Conservation (phyloP, 2,888 invertebrate species). For the Tillus elongatus region DNA sequence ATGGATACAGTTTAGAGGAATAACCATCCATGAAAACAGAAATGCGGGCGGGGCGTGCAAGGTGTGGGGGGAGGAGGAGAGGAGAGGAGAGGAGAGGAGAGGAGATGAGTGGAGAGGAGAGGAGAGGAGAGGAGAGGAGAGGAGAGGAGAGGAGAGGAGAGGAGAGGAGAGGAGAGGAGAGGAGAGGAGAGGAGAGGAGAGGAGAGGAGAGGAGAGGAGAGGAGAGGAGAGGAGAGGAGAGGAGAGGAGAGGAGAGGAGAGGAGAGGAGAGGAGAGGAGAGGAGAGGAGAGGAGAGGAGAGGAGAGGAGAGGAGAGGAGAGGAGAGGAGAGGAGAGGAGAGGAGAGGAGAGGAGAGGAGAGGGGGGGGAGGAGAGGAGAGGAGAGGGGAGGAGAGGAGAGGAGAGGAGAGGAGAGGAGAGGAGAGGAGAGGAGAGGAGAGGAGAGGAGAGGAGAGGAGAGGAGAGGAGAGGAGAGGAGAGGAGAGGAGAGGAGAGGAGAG, state of each 20-base stretch:
- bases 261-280: constrained; percentile 8
- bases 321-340: constrained; percentile 9
- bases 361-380: constrained; percentile 8
- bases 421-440: constrained; percentile 8
- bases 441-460: constrained; percentile 7
- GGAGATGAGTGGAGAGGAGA: constrained; percentile 6
- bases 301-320: constrained; percentile 9
- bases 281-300: constrained; percentile 9
- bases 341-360: constrained; percentile 9
- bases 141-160: constrained; percentile 8
- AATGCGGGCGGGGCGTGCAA: background rate
- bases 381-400: constrained; percentile 8
- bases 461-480: constrained; percentile 7
- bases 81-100: constrained; percentile 8
- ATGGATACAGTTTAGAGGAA: too few species aligned
- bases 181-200: constrained; percentile 9
- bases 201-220: constrained; percentile 8
- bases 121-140: constrained; percentile 9
- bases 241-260: constrained; percentile 9
- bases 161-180: constrained; percentile 8
- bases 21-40: too few species aligned
- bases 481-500: constrained; percentile 7
- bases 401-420: constrained; percentile 8
- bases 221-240: constrained; percentile 8
- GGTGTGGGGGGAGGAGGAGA: background rate